Evolutionary conservation across 2,888 invertebrate genomes (phyloP), one percentile per base, ranked within the genome.

Genomic region (Leucophenga montana): DNA sequence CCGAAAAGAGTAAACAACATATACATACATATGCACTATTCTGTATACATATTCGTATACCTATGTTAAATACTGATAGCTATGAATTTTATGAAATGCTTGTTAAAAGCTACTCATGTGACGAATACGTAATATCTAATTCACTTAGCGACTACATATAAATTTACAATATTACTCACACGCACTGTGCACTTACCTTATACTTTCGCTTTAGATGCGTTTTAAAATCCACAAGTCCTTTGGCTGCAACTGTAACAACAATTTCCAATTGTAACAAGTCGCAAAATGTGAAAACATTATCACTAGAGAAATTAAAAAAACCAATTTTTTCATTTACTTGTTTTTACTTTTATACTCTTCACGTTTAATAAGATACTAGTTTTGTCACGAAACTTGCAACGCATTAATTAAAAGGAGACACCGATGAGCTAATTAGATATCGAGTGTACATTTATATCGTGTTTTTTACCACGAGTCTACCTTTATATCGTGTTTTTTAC

Each of bases 151-250:
- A 27, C 33, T 11, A n/a, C 9, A 33, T 46, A 20, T 46, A 31
- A 33, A 8, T 22, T 11, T 5, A 39, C 3, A 39, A 39, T 39
- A 39, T 39, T 39, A 39, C 8, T 39, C 3, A 39, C 39, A 39
- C 39, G 39, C 39, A 39, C 39, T 39, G 39, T 39, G 39, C 8
- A 22, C 78, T 75, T 66, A 78, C 78, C 75, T 74, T 74, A 73
- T 72, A 72, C 72, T 71, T 70, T 79, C 74, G 74, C 68, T 73
- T 78, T 82, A 77, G 54, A 71, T 48, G 27, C 72, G 77, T 72
- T 78, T 74, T 75, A 85, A 83, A 77, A 86, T 85, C 82, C 86
- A 84, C 78, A 85, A 79, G 84, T 85, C 86, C 81, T 86, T 84
- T 74, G 84, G 86, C 80, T 85, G 86, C 77, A 86, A 83, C 70